Conservation (phyloP, 2,113 vertebrate species). For the Rhinolophus ferrumequinum region DNA sequence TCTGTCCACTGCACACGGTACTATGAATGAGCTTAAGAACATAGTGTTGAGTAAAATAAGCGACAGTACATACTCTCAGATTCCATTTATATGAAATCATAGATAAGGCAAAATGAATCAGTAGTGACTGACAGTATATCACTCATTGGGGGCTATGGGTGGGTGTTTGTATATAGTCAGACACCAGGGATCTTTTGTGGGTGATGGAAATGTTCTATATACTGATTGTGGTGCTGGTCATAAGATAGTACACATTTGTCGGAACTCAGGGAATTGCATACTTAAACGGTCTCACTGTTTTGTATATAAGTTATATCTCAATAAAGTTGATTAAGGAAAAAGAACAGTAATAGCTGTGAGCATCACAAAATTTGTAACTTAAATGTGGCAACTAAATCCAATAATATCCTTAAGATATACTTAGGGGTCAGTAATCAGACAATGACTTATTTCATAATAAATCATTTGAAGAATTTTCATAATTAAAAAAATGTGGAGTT, state of each 20-base stretch:
- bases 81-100: neutral
- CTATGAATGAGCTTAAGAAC: neutral
- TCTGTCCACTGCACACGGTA: neutral
- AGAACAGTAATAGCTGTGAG: neutral
- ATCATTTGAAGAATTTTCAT: slow-evolving; percentile 53
- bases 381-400: slow-evolving; percentile 20
- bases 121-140: neutral
- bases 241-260: neutral
- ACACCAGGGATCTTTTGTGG: neutral
- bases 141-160: neutral
- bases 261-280: neutral
- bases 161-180: neutral
- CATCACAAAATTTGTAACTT: slow-evolving; percentile 30
- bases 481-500: slow-evolving; percentile 12
- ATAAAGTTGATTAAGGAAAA: slow-evolving; percentile 7
- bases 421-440: slow-evolving; percentile 12
- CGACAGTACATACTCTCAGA: neutral
- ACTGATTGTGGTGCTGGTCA: neutral
- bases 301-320: neutral
- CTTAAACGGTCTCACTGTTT: slow-evolving; percentile 5
- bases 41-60: slow-evolving; percentile 4
- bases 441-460: slow-evolving; percentile 19
- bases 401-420: neutral
- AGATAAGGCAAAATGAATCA: neutral
- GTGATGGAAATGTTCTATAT: neutral